A percentile compares a stretch with the other conserved stretches of the same genome.
phyloP scores from a whole-genome alignment of 2,113 vertebrate species.

The Rhipidura dahli region DNA sequence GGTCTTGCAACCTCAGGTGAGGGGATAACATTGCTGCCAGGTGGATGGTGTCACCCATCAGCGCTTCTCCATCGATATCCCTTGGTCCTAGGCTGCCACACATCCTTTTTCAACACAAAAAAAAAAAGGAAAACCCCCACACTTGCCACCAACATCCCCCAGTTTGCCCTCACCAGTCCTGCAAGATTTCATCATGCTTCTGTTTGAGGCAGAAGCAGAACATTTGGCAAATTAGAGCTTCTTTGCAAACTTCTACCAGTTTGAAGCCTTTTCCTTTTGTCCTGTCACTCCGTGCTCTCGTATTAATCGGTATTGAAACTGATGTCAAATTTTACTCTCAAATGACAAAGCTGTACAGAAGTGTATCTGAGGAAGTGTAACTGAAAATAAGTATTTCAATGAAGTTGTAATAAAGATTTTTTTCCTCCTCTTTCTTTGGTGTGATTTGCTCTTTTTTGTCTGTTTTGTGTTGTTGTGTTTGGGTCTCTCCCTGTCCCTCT shows the following conservation, averaged over 20 bases:
- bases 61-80: rapidly evolving
- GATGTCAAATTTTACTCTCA: not conserved
- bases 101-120: not conserved
- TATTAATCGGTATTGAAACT: not conserved
- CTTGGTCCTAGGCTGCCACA: not conserved
- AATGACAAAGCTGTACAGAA: not conserved
- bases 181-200: not conserved
- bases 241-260: not conserved
- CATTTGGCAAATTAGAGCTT: not conserved
- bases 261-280: not conserved
- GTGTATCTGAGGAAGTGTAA: not conserved
- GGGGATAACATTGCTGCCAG: rapidly evolving
- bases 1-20: not conserved
- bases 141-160: rapidly evolving
- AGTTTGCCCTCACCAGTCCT: not conserved
- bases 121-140: not conserved
- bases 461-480: not conserved
- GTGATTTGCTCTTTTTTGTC: not conserved
- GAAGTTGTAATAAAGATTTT: not conserved
- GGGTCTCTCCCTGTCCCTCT: not conserved
- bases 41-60: rapidly evolving
- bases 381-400: not conserved
- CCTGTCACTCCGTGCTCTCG: not conserved
- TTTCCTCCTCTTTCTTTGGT: not conserved
- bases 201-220: not conserved